Conservation (phyloP, 1,140 invertebrate species). For the Drosophila tani region DNA sequence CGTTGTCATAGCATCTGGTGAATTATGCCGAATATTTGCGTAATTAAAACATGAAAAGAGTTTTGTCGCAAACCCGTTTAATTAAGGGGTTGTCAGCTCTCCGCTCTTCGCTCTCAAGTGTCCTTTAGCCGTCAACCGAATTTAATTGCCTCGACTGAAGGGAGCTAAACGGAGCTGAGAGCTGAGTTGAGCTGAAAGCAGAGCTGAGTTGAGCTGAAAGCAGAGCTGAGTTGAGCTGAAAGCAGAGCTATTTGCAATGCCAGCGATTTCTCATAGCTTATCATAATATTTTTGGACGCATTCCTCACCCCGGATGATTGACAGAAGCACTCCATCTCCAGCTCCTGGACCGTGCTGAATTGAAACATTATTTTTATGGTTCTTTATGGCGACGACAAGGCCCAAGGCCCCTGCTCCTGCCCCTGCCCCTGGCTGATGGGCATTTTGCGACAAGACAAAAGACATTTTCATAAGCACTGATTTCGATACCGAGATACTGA, state of each 20-base stretch:
- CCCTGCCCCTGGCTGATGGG: slow-evolving; percentile 53
- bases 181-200: neutral
- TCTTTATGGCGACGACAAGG: slow-evolving; percentile 47
- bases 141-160: slow-evolving; percentile 25
- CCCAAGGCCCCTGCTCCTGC: too few species aligned
- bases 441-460: slow-evolving; percentile 50
- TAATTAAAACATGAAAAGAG: slow-evolving; percentile 83
- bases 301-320: slow-evolving; percentile 58
- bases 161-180: too few species aligned
- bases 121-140: slow-evolving; percentile 59
- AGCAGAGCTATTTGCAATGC: slow-evolving; percentile 15
- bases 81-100: slow-evolving; percentile 53
- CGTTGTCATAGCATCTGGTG: slow-evolving; percentile 57
- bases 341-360: slow-evolving; percentile 46
- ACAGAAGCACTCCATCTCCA: slow-evolving; percentile 26
- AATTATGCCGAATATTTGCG: slow-evolving; percentile 75
- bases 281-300: slow-evolving; percentile 25
- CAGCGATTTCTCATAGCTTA: slow-evolving; percentile 44
- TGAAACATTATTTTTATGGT: slow-evolving; percentile 79
- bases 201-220: neutral
- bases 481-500: slow-evolving; percentile 54
- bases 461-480: slow-evolving; percentile 84
- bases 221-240: neutral
- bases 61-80: slow-evolving; percentile 71
- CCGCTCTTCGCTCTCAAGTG: neutral